Evolutionary conservation across 2,888 invertebrate genomes (phyloP), one percentile per base, ranked within the genome.

Genomic region (Shargacucullia verbasci): DNA sequence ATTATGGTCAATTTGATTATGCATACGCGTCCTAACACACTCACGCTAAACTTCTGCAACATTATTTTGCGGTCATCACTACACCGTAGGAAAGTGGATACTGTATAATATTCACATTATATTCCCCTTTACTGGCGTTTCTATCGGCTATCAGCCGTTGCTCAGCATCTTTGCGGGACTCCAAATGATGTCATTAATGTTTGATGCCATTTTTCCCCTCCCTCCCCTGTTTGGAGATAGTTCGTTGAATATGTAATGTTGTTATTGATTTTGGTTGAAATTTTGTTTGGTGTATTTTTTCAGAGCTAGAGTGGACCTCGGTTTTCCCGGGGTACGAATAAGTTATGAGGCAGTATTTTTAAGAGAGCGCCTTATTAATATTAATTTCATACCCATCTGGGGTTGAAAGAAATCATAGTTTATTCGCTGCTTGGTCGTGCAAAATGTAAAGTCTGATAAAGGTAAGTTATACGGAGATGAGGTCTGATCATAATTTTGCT

Each of bases 51-150:
- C 76, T 81, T 75, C 65, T 62, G 73, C 20, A 12, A 10, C 11
- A 46, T 44, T 53, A 20, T 35, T 63, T 38, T 39, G 35, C 65
- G 67, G 62, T 65, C 56, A 68, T 54, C 65, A 70, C 69, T 60
- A 68, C 69, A 73, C 73, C 68, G 70, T 80, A 80, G 72, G 79
- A 81, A 79, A 82, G 79, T 78, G 74, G 78, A 79, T 80, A 85
- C 89, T 87, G 92, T 88, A 92, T 92, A 92, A 92, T 92, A 91
- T 92, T 90, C 87, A 47, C 91, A 92, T 93, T 92, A 92, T 80
- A 82, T 64, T 69, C 82, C 83, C 79, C 84, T 86, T 87, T 85
- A 86, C 85, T 83, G 84, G 83, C 82, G 83, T 79, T 83, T 89
- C 88, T 87, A 91, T 92, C 85, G 91, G 83, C 90, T 84, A 90